phyloP scores from a whole-genome alignment of 2,888 invertebrate species.

The Asteroscopus sphinx region DNA sequence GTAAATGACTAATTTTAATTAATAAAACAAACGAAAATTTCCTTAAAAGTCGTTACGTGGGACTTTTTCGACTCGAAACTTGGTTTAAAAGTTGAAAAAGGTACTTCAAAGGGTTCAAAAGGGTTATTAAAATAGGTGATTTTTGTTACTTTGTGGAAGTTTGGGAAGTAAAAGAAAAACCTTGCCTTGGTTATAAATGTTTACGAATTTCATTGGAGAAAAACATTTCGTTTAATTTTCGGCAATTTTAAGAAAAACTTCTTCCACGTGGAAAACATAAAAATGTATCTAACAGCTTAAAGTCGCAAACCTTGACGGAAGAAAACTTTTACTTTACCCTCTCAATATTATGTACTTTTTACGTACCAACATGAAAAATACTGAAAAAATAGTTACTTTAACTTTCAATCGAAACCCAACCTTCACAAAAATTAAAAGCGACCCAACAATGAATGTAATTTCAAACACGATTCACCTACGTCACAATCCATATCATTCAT shows the following conservation, averaged over 20 bases:
- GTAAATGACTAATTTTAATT: conserved; percentile 59
- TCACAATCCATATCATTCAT: conserved; percentile 71
- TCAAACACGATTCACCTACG: conserved; percentile 70
- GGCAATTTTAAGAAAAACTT: conserved; percentile 22
- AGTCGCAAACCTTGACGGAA: conserved; percentile 5
- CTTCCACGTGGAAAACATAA: conserved; percentile 37
- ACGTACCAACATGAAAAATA: not conserved
- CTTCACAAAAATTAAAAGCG: conserved; percentile 42
- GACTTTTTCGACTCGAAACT: conserved; percentile 48
- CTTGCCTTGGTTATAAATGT: conserved; percentile 35
- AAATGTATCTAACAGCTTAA: conserved; percentile 35
- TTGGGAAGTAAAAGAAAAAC: conserved; percentile 42
- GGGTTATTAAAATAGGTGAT: conserved; percentile 54
- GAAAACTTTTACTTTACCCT: not conserved
- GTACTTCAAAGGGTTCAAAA: conserved; percentile 46
- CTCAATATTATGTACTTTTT: not conserved
- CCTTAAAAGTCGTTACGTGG: conserved; percentile 34
- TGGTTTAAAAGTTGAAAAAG: conserved; percentile 50
- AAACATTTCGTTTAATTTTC: conserved; percentile 14
- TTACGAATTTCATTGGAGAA: conserved; percentile 26
- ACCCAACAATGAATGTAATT: conserved; percentile 70
- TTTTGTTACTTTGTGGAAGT: conserved; percentile 46
- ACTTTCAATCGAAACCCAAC: conserved; percentile 6
- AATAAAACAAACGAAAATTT: conserved; percentile 51
- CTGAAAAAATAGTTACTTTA: conserved; percentile 1